Conservation (phyloP, 2,797 vertebrate genomes). For the Crotalus adamanteus region DNA sequence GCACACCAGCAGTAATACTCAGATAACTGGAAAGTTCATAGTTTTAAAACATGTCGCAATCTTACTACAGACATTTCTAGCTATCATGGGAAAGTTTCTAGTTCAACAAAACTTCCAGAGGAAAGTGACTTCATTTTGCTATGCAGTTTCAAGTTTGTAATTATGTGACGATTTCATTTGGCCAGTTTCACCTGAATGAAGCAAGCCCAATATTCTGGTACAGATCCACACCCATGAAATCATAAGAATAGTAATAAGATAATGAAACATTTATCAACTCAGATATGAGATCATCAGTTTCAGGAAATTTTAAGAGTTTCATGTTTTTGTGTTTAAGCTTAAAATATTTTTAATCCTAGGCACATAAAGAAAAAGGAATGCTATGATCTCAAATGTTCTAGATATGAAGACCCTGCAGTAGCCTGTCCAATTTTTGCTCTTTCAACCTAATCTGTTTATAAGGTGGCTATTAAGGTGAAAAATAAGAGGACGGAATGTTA, state of each 20-base stretch:
- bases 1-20: not conserved
- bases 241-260: not conserved
- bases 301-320: not conserved
- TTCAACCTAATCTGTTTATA: not conserved
- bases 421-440: not conserved
- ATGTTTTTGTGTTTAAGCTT: not conserved
- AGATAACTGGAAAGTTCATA: slow-evolving; percentile 5
- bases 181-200: not conserved
- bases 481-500: not conserved
- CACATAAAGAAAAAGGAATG: not conserved
- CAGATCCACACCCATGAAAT: not conserved
- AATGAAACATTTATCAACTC: not conserved
- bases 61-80: not conserved
- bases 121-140: not conserved
- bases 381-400: not conserved
- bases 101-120: not conserved
- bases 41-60: not conserved
- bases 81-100: not conserved
- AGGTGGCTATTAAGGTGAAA: not conserved
- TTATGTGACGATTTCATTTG: not conserved
- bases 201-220: not conserved
- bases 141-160: not conserved
- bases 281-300: not conserved
- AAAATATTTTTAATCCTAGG: not conserved
- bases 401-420: not conserved